phyloP scores from a whole-genome alignment of 2,113 vertebrate genomes.

The Lipotes vexillifer region DNA sequence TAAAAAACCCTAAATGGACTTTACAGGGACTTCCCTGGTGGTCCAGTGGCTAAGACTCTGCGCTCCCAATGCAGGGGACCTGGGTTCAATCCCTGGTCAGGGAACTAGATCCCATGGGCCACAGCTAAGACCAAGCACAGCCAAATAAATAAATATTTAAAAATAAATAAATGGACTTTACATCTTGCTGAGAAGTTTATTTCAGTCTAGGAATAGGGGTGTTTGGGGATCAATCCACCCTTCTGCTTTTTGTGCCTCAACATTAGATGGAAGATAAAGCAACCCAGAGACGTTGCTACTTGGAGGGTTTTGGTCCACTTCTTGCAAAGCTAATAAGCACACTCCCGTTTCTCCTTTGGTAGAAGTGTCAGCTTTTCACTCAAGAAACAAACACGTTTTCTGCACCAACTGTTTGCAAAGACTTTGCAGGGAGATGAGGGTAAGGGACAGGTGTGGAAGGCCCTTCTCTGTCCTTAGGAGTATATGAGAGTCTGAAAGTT shows the following conservation, averaged over 20 bases:
- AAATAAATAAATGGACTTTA: background rate
- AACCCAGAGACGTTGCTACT: accelerated
- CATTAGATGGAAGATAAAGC: background rate
- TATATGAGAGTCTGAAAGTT: background rate
- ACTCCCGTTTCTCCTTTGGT: accelerated
- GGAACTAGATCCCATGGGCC: too few relatives aligned
- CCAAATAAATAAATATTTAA: too few relatives aligned
- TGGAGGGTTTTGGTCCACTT: accelerated
- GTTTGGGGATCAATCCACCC: background rate
- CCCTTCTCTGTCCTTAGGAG: background rate
- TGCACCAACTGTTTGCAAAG: background rate
- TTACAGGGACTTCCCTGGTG: background rate
- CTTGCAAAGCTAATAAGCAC: background rate
- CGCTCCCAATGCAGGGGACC: too few relatives aligned
- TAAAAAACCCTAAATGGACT: background rate
- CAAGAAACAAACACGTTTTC: background rate
- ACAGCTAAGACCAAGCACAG: too few relatives aligned
- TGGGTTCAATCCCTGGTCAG: too few relatives aligned
- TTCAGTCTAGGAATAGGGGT: background rate
- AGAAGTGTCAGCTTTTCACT: background rate
- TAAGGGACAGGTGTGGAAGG: background rate
- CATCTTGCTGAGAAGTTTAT: background rate
- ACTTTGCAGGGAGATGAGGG: background rate
- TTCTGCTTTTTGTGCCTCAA: background rate
- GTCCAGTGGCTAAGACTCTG: too few relatives aligned